These are phyloP conservation scores for Martes martes DNA, from an alignment of 2,113 vertebrate genomes.

Conservation along the genomic window DNA sequence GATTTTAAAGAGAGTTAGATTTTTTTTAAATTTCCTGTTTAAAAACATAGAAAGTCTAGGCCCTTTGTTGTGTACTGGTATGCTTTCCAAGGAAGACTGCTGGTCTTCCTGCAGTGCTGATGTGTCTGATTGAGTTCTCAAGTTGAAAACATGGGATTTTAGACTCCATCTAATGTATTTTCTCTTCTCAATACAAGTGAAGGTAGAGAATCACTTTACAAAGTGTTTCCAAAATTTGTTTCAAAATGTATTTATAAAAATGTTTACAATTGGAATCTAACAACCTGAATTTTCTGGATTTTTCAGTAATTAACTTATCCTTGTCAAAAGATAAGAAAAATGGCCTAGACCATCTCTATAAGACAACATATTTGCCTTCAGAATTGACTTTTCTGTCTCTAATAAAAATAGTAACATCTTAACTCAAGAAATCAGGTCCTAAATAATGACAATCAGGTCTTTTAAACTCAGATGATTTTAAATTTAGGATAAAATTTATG, in stretches of 20 bases:
- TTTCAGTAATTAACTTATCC: neutral
- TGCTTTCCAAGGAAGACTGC: neutral
- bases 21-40: constrained; percentile 25
- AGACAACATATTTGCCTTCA: neutral
- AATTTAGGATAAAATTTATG: constrained; percentile 39
- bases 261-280: neutral
- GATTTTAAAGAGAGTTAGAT: neutral
- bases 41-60: neutral
- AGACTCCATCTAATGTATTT: neutral
- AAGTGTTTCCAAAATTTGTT: neutral
- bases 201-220: neutral
- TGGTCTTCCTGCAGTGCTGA: neutral
- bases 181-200: neutral
- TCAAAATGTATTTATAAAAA: neutral
- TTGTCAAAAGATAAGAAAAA: neutral
- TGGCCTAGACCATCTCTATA: neutral
- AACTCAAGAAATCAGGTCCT: neutral
- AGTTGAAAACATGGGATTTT: neutral
- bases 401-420: neutral
- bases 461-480: constrained; percentile 28
- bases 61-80: neutral
- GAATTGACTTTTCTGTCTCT: neutral
- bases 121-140: neutral
- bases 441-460: neutral
- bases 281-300: neutral